Evolutionary conservation across 1,140 invertebrate species (phyloP).

Genomic region (Cecropterus lyciades): DNA sequence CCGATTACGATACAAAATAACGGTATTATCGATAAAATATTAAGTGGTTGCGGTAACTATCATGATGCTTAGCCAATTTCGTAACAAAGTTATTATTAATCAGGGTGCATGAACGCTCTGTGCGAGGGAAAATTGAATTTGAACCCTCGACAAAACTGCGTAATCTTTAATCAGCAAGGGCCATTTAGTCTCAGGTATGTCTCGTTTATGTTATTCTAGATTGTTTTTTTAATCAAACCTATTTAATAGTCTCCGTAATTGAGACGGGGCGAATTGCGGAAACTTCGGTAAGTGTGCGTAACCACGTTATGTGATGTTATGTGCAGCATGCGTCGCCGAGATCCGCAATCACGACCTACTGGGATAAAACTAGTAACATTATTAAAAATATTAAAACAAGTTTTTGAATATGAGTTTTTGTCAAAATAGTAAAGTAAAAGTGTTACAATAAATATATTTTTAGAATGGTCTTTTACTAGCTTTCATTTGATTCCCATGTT

Average conservation of each 20-base stretch:
- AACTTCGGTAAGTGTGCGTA: too few relatives aligned
- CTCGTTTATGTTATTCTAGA: constrained; percentile 59
- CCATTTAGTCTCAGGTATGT: constrained; percentile 35
- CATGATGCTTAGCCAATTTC: constrained; percentile 37
- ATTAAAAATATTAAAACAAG: too few relatives aligned
- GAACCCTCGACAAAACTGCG: constrained; percentile 34
- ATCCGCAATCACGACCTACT: constrained; percentile 23
- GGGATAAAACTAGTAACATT: too few relatives aligned
- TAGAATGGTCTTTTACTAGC: too few relatives aligned
- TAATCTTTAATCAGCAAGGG: too few relatives aligned
- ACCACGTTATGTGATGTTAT: too few relatives aligned
- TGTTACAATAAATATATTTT: too few relatives aligned
- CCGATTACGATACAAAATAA: too few relatives aligned
- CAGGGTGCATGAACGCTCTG: constrained; percentile 49
- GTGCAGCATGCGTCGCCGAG: constrained; percentile 44
- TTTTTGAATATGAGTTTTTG: too few relatives aligned
- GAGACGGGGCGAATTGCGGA: constrained; percentile 62
- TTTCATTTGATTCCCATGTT: too few relatives aligned
- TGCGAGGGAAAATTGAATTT: constrained; percentile 55
- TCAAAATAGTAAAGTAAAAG: too few relatives aligned
- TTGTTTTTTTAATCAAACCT: constrained; percentile 69
- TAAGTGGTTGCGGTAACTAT: constrained; percentile 7
- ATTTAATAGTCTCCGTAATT: constrained; percentile 65
- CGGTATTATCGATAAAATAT: constrained; percentile 4
- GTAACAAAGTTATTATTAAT: constrained; percentile 42